Percentiles rank a stretch among this genome's conserved stretches.
Conservation (phyloP, 2,113 vertebrate species). For the Rana temporaria region DNA sequence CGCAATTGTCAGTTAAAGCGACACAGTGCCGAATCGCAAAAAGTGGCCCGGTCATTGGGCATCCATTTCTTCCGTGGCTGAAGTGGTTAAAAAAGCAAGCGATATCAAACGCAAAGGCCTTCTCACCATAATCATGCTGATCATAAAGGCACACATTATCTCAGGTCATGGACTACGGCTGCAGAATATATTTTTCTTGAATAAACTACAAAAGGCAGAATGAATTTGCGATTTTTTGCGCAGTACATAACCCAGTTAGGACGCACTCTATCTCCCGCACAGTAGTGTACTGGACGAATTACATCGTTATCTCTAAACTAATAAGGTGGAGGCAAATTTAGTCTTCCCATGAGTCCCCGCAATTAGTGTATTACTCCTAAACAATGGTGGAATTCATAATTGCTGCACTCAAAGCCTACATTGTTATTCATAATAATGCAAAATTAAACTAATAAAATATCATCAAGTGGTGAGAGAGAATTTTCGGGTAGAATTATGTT, state of each 20-base stretch:
- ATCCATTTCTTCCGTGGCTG: too few relatives aligned
- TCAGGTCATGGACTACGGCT: too few relatives aligned
- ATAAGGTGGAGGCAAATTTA: conserved; percentile 57
- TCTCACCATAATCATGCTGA: too few relatives aligned
- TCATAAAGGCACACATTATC: too few relatives aligned
- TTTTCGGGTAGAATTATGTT: conserved; percentile 25
- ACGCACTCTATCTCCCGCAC: conserved; percentile 38
- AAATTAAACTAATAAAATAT: conserved; percentile 58
- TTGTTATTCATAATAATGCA: conserved; percentile 58
- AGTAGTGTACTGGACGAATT: conserved; percentile 54
- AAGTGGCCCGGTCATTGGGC: too few relatives aligned
- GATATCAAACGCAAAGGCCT: too few relatives aligned
- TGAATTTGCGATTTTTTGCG: conserved; percentile 2
- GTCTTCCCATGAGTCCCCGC: conserved; percentile 54
- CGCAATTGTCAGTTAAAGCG: too few relatives aligned
- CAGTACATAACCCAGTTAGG: conserved; percentile 30
- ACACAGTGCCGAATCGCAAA: too few relatives aligned
- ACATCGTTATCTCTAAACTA: conserved; percentile 57
- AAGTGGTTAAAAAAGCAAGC: too few relatives aligned
- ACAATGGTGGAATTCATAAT: conserved; percentile 55
- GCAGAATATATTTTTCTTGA: too few relatives aligned
- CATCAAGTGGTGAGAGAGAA: conserved; percentile 53
- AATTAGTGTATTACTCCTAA: conserved; percentile 56
- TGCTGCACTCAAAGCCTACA: conserved; percentile 44
- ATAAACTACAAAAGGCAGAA: background rate